A percentile compares a stretch with the other conserved stretches of the same genome.
Conservation (phyloP, 1,140 invertebrate species). For the Penaeus japonicus region DNA sequence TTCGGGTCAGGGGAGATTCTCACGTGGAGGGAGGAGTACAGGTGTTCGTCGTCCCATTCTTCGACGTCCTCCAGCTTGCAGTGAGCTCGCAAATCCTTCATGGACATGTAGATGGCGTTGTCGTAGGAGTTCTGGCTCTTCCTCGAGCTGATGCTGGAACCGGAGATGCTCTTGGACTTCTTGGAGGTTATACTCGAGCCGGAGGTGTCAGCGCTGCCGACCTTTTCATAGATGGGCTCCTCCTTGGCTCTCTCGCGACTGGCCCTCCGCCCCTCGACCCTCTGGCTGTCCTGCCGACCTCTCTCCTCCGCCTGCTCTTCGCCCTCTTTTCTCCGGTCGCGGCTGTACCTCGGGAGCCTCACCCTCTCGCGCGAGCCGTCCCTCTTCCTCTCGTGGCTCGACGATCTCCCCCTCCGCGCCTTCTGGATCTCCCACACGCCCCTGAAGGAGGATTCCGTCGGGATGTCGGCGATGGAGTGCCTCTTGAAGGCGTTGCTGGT, state of each 20-base stretch:
- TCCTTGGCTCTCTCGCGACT: slow-evolving; percentile 9
- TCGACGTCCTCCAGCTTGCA: neutral
- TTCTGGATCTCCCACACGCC: slow-evolving; percentile 51
- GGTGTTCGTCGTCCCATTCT: neutral
- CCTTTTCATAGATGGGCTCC: slow-evolving; percentile 48
- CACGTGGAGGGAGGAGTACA: slow-evolving; percentile 19
- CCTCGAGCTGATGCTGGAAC: slow-evolving; percentile 29
- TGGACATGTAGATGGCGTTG: slow-evolving; percentile 50
- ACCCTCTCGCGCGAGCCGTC: neutral
- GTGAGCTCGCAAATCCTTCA: slow-evolving; percentile 47
- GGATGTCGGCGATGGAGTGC: slow-evolving; percentile 54
- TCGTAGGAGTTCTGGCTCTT: slow-evolving; percentile 39
- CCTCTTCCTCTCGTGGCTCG: slow-evolving; percentile 28
- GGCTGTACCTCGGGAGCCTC: neutral
- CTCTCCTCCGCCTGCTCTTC: neutral
- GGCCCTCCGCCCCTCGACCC: slow-evolving; percentile 1
- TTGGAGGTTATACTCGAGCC: slow-evolving; percentile 3
- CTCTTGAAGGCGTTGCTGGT: slow-evolving; percentile 21
- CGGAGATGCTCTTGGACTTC: slow-evolving; percentile 2
- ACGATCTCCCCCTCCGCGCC: slow-evolving; percentile 27
- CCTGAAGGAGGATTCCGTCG: slow-evolving; percentile 24
- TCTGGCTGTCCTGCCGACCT: neutral
- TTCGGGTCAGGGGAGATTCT: slow-evolving; percentile 13
- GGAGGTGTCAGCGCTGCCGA: slow-evolving; percentile 17
- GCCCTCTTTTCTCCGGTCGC: neutral